Conservation (phyloP, 2,113 vertebrate genomes). For the Coryphaenoides rupestris region DNA sequence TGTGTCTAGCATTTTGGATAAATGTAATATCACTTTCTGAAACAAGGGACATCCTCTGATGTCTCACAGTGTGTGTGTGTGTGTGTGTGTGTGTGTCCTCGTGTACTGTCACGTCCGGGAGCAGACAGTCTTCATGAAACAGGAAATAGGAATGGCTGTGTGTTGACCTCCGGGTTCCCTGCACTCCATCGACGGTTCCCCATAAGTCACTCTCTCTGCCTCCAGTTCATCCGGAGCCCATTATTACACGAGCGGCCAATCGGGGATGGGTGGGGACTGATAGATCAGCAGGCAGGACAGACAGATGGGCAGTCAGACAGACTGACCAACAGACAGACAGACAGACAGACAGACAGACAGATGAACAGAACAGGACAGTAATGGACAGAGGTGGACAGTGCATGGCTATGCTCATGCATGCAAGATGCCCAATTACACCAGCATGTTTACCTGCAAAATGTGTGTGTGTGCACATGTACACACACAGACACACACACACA, state of each 20-base stretch:
- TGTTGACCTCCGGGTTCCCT: background rate
- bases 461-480: background rate
- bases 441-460: too few species aligned
- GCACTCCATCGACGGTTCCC: background rate
- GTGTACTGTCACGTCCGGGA: background rate
- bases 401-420: background rate
- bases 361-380: slow-evolving; percentile 45
- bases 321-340: background rate
- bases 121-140: background rate
- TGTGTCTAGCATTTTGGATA: too few species aligned
- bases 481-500: slow-evolving; percentile 8
- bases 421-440: background rate
- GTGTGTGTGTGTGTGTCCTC: background rate
- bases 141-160: background rate
- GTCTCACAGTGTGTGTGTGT: too few species aligned
- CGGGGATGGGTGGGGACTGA: too few species aligned
- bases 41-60: background rate
- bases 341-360: slow-evolving; percentile 36
- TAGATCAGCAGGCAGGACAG: background rate
- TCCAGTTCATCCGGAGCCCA: background rate
- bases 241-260: too few species aligned
- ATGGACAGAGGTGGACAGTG: background rate
- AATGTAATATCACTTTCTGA: background rate
- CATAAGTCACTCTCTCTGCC: background rate
- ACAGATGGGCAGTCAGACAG: background rate